Percentiles rank a stretch among this genome's conserved stretches.
Evolutionary conservation across 2,888 invertebrate genomes (phyloP).

Genomic region (Octonoba sinensis): DNA sequence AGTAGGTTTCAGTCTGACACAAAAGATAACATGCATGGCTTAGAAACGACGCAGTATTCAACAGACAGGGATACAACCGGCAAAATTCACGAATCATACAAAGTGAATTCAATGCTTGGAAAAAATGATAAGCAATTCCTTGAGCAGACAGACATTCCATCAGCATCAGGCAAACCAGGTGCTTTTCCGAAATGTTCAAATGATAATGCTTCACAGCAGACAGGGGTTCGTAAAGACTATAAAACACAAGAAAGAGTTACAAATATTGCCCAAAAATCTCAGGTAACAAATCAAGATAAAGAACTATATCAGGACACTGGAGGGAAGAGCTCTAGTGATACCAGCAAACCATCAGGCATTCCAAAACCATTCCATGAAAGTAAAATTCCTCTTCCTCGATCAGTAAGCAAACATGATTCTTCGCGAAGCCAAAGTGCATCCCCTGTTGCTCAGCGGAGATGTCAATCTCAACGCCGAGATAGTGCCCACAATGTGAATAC

Average conservation of each 20-base stretch:
- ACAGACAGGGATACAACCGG: not conserved
- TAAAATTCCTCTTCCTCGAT: conserved; percentile 43
- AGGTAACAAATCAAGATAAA: not conserved
- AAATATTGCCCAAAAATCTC: conserved; percentile 11
- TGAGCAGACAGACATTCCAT: not conserved
- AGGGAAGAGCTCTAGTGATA: not conserved
- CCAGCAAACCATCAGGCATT: not conserved
- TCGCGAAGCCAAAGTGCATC: conserved; percentile 52
- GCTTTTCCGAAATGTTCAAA: not conserved
- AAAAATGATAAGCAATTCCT: not conserved
- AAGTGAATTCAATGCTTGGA: not conserved
- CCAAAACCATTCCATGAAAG: conserved; percentile 34
- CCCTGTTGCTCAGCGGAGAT: conserved; percentile 37
- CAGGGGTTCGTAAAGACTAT: conserved; percentile 7
- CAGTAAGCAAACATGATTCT: conserved; percentile 16
- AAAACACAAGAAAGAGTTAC: conserved; percentile 10
- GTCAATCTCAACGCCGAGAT: conserved; percentile 6
- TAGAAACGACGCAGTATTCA: not conserved
- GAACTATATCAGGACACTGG: not conserved
- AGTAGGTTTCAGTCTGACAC: not conserved
- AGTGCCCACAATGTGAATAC: not conserved
- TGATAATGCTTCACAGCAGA: not conserved
- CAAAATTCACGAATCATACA: not conserved
- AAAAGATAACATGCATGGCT: not conserved
- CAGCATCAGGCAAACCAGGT: not conserved